Conservation (phyloP, 2,888 invertebrate genomes). For the Galerucella pusilla region DNA sequence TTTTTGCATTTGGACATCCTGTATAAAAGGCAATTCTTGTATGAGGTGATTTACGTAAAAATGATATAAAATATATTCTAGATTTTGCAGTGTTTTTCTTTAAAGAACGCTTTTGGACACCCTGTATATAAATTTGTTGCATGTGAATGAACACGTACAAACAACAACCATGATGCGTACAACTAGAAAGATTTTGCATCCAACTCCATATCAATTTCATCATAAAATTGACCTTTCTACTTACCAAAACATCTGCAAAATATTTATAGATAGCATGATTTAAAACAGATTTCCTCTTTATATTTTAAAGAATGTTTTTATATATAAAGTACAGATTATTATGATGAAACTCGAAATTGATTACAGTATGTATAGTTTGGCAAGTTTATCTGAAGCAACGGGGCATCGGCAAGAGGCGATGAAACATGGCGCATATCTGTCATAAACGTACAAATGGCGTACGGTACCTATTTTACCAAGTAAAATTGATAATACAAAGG, state of each 20-base stretch:
- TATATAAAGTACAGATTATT: not conserved
- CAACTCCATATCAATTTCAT: not conserved
- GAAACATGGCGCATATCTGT: too few species aligned
- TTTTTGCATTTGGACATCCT: too few species aligned
- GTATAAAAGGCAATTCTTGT: too few species aligned
- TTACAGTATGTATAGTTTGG: not conserved
- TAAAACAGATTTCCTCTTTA: not conserved
- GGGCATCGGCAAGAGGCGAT: too few species aligned
- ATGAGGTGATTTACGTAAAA: too few species aligned
- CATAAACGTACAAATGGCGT: too few species aligned
- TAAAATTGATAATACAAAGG: too few species aligned
- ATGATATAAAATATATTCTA: too few species aligned
- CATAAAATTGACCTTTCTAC: not conserved
- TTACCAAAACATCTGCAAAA: slow-evolving; percentile 2
- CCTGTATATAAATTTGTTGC: not conserved
- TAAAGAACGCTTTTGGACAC: not conserved
- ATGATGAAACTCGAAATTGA: not conserved
- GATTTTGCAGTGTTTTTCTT: too few species aligned
- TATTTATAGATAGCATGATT: not conserved
- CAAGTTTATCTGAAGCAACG: too few species aligned
- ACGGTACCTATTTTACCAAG: too few species aligned
- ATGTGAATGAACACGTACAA: not conserved
- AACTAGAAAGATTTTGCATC: not conserved
- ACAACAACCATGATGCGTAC: not conserved
- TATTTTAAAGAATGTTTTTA: not conserved